phyloP scores from a whole-genome alignment of 2,888 invertebrate genomes.

The Polydesmus complanatus region DNA sequence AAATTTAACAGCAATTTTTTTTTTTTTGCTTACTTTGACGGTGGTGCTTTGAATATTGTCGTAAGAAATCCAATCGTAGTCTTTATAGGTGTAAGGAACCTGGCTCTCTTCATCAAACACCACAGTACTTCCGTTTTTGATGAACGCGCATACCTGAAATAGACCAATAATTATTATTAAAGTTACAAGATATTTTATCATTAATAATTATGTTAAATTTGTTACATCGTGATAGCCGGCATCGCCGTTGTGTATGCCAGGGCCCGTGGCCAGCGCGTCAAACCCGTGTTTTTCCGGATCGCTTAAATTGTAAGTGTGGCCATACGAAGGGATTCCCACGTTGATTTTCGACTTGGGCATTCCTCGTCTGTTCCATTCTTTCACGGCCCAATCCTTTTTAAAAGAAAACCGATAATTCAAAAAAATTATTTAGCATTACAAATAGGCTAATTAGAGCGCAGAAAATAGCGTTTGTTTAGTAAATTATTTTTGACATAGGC shows the following conservation, averaged over 20 bases:
- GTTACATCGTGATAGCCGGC: constrained; percentile 43
- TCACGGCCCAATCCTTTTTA: constrained; percentile 62
- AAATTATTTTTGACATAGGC: neutral
- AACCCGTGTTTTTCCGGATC: constrained; percentile 51
- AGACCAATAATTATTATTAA: neutral
- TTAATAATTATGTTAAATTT: neutral
- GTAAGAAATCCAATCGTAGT: constrained; percentile 66
- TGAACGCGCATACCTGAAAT: constrained; percentile 46
- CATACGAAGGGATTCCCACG: constrained; percentile 76
- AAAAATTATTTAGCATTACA: no score
- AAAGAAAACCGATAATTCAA: no score
- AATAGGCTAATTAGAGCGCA: neutral
- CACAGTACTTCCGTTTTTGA: constrained; percentile 40
- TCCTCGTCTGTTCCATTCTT: constrained; percentile 63
- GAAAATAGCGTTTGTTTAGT: neutral
- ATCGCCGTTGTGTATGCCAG: constrained; percentile 58
- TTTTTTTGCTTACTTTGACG: constrained; percentile 42
- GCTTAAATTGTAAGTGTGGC: constrained; percentile 57
- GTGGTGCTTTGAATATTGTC: constrained; percentile 56
- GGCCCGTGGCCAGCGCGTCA: constrained; percentile 54
- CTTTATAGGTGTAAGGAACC: constrained; percentile 60
- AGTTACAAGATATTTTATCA: no score
- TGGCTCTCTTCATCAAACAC: constrained; percentile 52
- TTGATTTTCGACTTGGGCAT: constrained; percentile 62
- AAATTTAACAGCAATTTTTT: neutral